phyloP scores from a whole-genome alignment of 2,888 invertebrate genomes.

The Drosophila phalerata region DNA sequence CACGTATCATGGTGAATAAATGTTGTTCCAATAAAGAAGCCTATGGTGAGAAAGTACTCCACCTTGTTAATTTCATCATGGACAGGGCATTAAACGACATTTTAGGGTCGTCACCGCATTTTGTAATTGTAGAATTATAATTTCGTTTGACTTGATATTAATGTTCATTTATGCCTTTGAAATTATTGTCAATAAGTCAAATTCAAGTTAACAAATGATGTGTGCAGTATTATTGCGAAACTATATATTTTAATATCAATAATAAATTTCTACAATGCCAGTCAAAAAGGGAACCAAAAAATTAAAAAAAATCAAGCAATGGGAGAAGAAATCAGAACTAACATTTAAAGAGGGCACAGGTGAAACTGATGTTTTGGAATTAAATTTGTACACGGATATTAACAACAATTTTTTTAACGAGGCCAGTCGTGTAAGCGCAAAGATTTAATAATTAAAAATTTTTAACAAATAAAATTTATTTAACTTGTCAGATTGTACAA shows the following conservation, averaged over 20 bases:
- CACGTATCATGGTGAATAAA: too few relatives aligned
- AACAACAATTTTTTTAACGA: conserved; percentile 78
- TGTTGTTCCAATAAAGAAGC: too few relatives aligned
- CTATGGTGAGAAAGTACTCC: too few relatives aligned
- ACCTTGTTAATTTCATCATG: too few relatives aligned
- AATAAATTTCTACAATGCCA: neutral
- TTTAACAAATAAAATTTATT: neutral
- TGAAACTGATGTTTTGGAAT: conserved; percentile 68
- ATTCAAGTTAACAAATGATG: too few relatives aligned
- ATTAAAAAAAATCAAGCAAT: conserved; percentile 10
- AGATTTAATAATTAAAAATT: neutral
- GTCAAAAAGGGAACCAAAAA: neutral
- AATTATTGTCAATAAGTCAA: too few relatives aligned
- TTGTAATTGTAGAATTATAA: too few relatives aligned
- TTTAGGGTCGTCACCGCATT: too few relatives aligned
- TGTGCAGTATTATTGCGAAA: too few relatives aligned
- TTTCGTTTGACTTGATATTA: too few relatives aligned
- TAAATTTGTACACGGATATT: conserved; percentile 74
- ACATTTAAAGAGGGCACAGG: conserved; percentile 18
- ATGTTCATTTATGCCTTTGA: too few relatives aligned
- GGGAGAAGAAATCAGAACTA: conserved; percentile 3
- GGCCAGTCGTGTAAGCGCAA: conserved; percentile 58
- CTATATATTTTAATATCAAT: neutral
- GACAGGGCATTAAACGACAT: too few relatives aligned
- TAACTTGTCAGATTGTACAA: conserved; percentile 59